Evolutionary conservation across 2,797 vertebrate genomes (phyloP).

Genomic region (Eulemur albifrons): DNA sequence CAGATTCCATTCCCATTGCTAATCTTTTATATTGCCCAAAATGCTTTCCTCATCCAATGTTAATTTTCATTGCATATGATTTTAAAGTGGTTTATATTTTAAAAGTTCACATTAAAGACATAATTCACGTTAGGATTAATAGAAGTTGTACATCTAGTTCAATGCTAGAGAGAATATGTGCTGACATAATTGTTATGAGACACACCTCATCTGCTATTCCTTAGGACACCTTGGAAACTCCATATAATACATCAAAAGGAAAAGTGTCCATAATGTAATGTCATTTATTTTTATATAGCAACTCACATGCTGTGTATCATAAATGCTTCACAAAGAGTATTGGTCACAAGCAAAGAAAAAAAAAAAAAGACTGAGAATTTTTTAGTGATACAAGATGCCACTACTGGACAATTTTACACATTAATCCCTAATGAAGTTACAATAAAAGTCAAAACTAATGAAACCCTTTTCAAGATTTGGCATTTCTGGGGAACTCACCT

Average conservation of each 20-base stretch:
- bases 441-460: not conserved
- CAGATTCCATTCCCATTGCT: not conserved
- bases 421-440: not conserved
- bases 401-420: not conserved
- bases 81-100: not conserved
- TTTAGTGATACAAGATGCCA: not conserved
- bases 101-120: not conserved
- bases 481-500: not conserved
- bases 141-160: not conserved
- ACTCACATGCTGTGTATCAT: not conserved
- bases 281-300: not conserved
- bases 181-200: not conserved
- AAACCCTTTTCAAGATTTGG: not conserved
- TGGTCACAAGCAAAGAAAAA: not conserved
- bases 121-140: not conserved
- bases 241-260: not conserved
- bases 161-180: not conserved
- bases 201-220: not conserved
- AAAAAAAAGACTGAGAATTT: not conserved
- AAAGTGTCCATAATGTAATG: not conserved
- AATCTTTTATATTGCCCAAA: constrained; percentile 23
- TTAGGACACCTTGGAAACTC: not conserved
- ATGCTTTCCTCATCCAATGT: not conserved
- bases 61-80: not conserved
- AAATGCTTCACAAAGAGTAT: not conserved